Evolutionary conservation across 2,113 vertebrate species (phyloP).

Genomic region (Erpornis zantholeuca): DNA sequence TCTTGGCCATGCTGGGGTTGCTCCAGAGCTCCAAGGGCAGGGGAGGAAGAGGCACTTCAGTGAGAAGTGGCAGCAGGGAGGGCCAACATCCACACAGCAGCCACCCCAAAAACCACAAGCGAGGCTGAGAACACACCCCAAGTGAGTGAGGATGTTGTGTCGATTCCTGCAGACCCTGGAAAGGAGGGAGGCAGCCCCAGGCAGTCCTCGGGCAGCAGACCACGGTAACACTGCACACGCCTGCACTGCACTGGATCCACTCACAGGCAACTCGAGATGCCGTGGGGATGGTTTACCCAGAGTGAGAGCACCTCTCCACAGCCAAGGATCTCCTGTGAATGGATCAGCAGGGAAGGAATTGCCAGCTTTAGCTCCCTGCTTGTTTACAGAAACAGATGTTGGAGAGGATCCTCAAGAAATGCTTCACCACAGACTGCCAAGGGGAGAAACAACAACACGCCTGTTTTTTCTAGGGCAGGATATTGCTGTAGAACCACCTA

Average conservation of each 20-base stretch:
- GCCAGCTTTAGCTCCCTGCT: neutral
- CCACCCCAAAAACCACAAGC: neutral
- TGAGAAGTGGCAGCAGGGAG: neutral
- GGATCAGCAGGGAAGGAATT: neutral
- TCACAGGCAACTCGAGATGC: rapidly evolving
- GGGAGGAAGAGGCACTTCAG: neutral
- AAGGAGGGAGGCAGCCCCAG: neutral
- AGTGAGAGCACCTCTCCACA: neutral
- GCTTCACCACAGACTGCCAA: neutral
- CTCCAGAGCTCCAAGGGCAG: neutral
- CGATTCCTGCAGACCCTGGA: neutral
- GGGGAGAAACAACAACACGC: neutral
- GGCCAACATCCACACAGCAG: neutral
- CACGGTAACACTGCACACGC: rapidly evolving
- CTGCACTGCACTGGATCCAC: rapidly evolving
- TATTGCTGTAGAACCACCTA: neutral
- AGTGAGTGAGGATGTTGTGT: neutral
- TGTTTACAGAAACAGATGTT: conserved; percentile 30
- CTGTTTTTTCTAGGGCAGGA: neutral
- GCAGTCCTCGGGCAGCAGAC: neutral
- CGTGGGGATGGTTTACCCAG: neutral
- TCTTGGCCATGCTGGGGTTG: neutral
- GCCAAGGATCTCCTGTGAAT: neutral
- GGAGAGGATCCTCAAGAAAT: conserved; percentile 6
- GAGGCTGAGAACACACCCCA: rapidly evolving